These are phyloP conservation scores for Phrynosoma platyrhinos DNA, from an alignment of 2,113 vertebrate genomes.

Conservation along the genomic window DNA sequence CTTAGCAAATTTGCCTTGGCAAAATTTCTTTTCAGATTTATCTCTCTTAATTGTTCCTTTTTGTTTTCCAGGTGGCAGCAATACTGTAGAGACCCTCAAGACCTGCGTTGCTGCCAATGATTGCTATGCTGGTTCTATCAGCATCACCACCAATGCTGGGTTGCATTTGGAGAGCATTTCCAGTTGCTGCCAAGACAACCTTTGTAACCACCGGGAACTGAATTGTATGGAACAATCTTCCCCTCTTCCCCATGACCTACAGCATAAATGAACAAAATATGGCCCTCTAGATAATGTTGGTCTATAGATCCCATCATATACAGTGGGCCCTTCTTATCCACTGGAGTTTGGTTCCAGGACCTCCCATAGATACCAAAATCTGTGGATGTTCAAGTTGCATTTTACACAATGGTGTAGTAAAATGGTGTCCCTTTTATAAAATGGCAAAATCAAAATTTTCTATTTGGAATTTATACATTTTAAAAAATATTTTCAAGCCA, in stretches of 20 bases:
- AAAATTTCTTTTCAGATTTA: background rate
- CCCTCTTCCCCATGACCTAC: too few species aligned
- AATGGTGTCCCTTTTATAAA: too few species aligned
- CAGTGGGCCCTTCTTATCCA: background rate
- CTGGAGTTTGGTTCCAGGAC: background rate
- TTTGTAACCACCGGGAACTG: conserved; percentile 42
- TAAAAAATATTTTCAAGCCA: too few species aligned
- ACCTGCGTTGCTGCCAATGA: conserved; percentile 41
- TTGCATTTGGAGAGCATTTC: conserved; percentile 58
- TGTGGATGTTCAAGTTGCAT: background rate
- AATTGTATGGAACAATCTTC: conserved; percentile 28
- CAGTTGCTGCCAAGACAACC: conserved; percentile 54
- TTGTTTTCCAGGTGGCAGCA: conserved; percentile 43
- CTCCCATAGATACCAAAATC: background rate
- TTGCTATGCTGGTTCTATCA: conserved; percentile 50
- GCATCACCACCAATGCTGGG: conserved; percentile 54
- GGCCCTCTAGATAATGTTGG: too few species aligned
- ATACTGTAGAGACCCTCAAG: conserved; percentile 54
- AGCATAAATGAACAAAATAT: too few species aligned
- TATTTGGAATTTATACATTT: too few species aligned
- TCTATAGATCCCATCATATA: too few species aligned
- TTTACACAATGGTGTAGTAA: background rate
- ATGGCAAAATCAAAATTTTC: too few species aligned
- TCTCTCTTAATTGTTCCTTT: background rate
- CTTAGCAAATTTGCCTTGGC: background rate